Evolutionary conservation across 2,888 invertebrate genomes (phyloP), one percentile per base, ranked within the genome.

Genomic region (Resseliella maxima): DNA sequence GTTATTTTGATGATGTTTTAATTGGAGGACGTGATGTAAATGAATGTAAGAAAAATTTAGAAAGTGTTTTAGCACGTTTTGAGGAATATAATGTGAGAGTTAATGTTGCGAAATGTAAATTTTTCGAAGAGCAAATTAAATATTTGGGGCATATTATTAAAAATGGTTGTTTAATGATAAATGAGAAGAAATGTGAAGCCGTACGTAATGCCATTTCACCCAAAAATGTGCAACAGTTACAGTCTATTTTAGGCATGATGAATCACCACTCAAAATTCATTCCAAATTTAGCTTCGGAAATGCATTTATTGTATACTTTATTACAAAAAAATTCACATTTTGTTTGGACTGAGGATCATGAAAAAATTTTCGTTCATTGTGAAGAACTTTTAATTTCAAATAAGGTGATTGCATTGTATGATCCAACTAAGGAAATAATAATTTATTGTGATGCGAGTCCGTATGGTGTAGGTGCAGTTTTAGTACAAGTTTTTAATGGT

Each of bases 221-320:
- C 15, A 87, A 27, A 24, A 89, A 88, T 86, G 88, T 87, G 85
- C 87, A 88, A 27, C 88, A 90, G 86, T 87, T 89, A 8, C 86
- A 88, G 15, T 87, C 89, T 10, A 89, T 89, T 87, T 41, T 90
- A 18, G 89, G 89, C n/a, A 87, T 89, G 24, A 87, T 89, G 21
- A 89, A 89, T 87, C 90, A 90, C 87, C 90, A 90, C 86, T 89
- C 88, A 5, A 87, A 89, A 72, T 90, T 90, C 86, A 87, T 90
- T 0, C 86, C 88, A 88, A 88, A 89, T 86, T 86, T 89, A 72
- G 88, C 89, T 35, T 87, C 88, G 6, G 87, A 89, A 31, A n/a
- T 89, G 35, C 24, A 72, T 72, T 27, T 27, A 27, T 3, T 72
- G 3, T 88, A 89, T 86, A 88, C 88, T 31, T 87, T 90, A 85